Evolutionary conservation across 1,140 invertebrate genomes (phyloP).

Genomic region (Ooceraea biroi): DNA sequence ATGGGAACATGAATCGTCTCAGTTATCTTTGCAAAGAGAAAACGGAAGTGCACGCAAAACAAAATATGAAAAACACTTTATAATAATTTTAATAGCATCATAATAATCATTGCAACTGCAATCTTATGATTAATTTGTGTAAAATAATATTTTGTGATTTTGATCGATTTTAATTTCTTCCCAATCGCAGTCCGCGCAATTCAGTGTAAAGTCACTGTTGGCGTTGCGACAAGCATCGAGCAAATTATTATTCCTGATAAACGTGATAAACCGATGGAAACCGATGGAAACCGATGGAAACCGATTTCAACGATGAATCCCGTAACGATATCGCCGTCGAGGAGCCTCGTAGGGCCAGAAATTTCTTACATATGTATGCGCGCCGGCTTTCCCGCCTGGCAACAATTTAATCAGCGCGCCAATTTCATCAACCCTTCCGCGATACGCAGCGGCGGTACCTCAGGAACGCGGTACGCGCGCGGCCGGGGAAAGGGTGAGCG

Average conservation of each 20-base stretch:
- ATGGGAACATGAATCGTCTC: neutral
- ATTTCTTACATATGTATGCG: slow-evolving; percentile 59
- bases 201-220: too few species aligned
- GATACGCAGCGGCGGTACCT: slow-evolving; percentile 65
- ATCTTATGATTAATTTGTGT: too few species aligned
- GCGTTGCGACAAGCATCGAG: neutral
- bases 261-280: neutral
- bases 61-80: slow-evolving; percentile 1
- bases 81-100: too few species aligned
- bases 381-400: slow-evolving; percentile 58
- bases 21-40: neutral
- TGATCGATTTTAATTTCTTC: too few species aligned
- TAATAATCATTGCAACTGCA: too few species aligned
- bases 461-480: slow-evolving; percentile 68
- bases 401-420: slow-evolving; percentile 75
- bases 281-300: neutral
- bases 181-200: too few species aligned
- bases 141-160: too few species aligned
- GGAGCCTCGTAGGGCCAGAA: slow-evolving; percentile 21
- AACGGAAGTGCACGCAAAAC: neutral
- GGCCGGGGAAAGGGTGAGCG: slow-evolving; percentile 15
- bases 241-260: neutral
- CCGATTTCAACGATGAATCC: neutral
- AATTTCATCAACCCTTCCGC: slow-evolving; percentile 73
- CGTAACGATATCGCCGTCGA: neutral